phyloP scores from a whole-genome alignment of 1,140 invertebrate species.

The Papilio xuthus region DNA sequence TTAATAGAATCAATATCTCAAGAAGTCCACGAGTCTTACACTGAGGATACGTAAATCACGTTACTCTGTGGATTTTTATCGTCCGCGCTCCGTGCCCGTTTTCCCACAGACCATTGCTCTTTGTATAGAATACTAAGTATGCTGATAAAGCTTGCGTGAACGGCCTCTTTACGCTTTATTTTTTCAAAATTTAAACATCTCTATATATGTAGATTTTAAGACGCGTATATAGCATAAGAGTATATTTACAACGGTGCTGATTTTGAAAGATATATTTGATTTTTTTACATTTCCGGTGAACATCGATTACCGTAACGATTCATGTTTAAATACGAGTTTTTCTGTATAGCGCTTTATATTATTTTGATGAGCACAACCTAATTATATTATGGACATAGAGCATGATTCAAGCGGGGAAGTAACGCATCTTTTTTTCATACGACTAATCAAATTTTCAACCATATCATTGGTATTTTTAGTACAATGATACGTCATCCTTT shows the following conservation, averaged over 20 bases:
- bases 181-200: constrained; percentile 3
- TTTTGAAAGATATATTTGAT: background rate
- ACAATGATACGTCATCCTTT: background rate
- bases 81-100: background rate
- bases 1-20: constrained; percentile 14
- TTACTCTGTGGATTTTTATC: constrained; percentile 32
- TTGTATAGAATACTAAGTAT: constrained; percentile 26
- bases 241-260: background rate
- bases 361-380: background rate
- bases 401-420: background rate
- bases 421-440: too few relatives aligned
- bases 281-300: background rate
- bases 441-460: background rate
- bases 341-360: background rate
- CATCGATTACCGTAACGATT: background rate
- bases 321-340: background rate
- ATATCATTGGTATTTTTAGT: background rate
- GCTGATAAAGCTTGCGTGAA: constrained; percentile 18
- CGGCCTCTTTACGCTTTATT: constrained; percentile 15
- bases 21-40: background rate
- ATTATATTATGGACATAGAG: background rate
- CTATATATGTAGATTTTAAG: background rate
- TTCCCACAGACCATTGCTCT: constrained; percentile 24
- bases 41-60: constrained; percentile 32
- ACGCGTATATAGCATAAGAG: background rate